These are phyloP conservation scores for Xenopus petersii DNA, from an alignment of 2,797 vertebrate species.

Conservation along the genomic window DNA sequence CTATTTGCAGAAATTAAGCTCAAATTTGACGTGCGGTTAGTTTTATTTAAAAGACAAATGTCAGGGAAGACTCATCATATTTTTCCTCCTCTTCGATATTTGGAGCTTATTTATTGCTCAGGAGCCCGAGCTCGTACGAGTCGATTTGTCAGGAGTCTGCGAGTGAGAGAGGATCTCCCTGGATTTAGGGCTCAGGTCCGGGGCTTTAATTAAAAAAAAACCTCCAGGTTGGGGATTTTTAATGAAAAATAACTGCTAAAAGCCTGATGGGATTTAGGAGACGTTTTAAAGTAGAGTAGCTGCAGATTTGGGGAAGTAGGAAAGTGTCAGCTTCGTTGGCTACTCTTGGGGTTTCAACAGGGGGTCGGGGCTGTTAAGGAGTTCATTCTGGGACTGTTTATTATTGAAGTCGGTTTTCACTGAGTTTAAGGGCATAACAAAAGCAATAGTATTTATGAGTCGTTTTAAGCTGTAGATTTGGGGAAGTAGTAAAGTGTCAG, in stretches of 20 bases:
- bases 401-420: too few species aligned
- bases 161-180: constrained; percentile 77
- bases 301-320: too few species aligned
- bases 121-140: constrained; percentile 86
- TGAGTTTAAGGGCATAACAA: too few species aligned
- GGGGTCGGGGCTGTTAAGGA: too few species aligned
- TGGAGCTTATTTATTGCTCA: constrained; percentile 98
- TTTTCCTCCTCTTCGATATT: constrained; percentile 96
- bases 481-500: too few species aligned
- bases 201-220: constrained; percentile 25
- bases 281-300: constrained; percentile 15
- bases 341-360: too few species aligned
- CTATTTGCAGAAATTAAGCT: constrained; percentile 99
- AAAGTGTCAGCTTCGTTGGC: too few species aligned
- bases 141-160: constrained; percentile 91
- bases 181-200: constrained; percentile 54
- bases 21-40: constrained; percentile 99
- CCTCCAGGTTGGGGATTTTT: too few species aligned
- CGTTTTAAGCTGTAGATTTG: too few species aligned
- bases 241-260: too few species aligned
- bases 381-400: too few species aligned
- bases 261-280: constrained; percentile 24
- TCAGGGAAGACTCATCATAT: constrained; percentile 99
- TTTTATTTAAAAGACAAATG: constrained; percentile 99
- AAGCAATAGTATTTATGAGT: too few species aligned